Conservation (phyloP, 2,113 vertebrate species). For the Marcusenius ussheri region DNA sequence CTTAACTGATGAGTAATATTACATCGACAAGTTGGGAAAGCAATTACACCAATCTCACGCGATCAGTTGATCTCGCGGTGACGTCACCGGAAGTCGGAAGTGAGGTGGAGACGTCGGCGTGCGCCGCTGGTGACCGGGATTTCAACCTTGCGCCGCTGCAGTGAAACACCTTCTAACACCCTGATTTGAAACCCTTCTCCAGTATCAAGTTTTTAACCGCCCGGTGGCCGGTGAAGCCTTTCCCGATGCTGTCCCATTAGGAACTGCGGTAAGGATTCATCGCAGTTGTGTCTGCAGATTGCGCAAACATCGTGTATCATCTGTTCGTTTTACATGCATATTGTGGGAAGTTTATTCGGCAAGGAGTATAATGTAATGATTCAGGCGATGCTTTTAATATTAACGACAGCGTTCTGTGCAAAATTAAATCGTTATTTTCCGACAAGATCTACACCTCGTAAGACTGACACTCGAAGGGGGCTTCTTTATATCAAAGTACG, state of each 20-base stretch:
- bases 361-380: background rate
- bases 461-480: background rate
- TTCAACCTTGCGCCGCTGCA: background rate
- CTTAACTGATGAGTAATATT: background rate
- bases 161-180: background rate
- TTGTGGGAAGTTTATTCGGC: background rate
- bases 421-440: background rate
- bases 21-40: background rate
- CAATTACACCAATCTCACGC: background rate
- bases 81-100: conserved; percentile 25
- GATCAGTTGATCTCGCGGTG: background rate
- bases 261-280: background rate
- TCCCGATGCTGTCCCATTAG: background rate
- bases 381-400: background rate
- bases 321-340: background rate
- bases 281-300: background rate
- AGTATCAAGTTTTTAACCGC: background rate
- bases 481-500: background rate
- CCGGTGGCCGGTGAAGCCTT: background rate
- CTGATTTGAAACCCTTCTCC: background rate
- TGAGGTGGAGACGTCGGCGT: background rate
- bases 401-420: background rate
- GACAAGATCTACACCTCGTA: background rate
- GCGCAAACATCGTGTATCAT: background rate
- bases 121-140: background rate